Evolutionary conservation across 1,140 invertebrate species (phyloP), one percentile per base, ranked within the genome.

Genomic region (Zaprionus lachaisei): DNA sequence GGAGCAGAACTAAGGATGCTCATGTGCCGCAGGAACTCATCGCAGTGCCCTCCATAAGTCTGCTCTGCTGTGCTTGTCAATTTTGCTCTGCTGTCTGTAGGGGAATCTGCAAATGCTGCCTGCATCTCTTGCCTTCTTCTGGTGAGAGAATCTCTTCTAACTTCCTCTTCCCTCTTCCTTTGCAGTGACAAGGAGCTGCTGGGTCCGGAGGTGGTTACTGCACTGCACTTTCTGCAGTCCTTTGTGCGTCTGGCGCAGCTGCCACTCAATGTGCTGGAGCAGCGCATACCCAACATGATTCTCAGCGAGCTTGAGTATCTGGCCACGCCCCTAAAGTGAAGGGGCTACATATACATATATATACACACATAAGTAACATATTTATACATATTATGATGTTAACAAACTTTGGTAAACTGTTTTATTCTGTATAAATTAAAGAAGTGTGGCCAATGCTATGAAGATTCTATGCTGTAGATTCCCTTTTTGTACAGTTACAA

Each of bases 291-390:
- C 14, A 79, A 80, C 24, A 85, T 91, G 1, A 79, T 93, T 44
- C 66, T 93, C 22, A 92, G 82, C 60, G 84, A 93, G 20, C 90
- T 80, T 47, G 79, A 92, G 24, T 91, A 83, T 79, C 62, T 93
- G 69, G 70, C 89, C 12, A 91, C 77, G 34, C 61, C 77, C 3
- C 6, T 76, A 2, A 87, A 87, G n/a, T 87, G 9, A 31, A 20
- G 83, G 6, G 2, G 24, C 12, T 6, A 20, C 1, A 1, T 20
- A 31, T 22, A 11, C 5, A 11, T 31, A 31, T 31, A 31, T 7
- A 28, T 20, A 1, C 20, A 20, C 0, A 28, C 31, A 34, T 34
- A 34, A 34, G 0, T 31, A 24, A 31, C 4, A 31, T 24, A 28
- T 31, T 15, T 26, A 26, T 1, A 55, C 15, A 2, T 7, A 34